phyloP scores from a whole-genome alignment of 2,888 invertebrate genomes.

The Protophormia terraenovae region DNA sequence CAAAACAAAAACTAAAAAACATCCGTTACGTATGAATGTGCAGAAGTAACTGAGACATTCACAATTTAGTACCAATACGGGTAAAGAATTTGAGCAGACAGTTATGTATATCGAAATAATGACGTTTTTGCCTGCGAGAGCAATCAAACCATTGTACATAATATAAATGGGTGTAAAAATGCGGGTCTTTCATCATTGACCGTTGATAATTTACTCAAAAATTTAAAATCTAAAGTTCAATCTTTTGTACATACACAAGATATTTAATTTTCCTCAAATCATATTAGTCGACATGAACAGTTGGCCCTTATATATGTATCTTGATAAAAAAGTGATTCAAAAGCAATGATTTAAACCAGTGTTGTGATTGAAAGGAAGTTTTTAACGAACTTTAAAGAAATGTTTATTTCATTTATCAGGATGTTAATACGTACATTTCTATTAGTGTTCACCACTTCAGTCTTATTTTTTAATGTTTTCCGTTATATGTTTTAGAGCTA shows the following conservation, averaged over 20 bases:
- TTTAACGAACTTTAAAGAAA: too few relatives aligned
- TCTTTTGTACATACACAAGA: not conserved
- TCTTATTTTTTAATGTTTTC: too few relatives aligned
- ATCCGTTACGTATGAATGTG: conserved; percentile 40
- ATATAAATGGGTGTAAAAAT: conserved; percentile 1
- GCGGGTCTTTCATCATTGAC: conserved; percentile 3
- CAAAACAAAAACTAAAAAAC: not conserved
- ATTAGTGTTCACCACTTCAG: too few relatives aligned
- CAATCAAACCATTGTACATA: not conserved
- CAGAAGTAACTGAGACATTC: conserved; percentile 39
- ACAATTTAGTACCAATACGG: conserved; percentile 2
- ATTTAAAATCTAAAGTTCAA: not conserved
- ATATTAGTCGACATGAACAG: not conserved
- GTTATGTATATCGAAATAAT: not conserved
- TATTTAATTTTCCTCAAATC: not conserved
- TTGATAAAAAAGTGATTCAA: too few relatives aligned
- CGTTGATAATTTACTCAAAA: not conserved
- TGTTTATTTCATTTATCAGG: too few relatives aligned
- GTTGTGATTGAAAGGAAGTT: too few relatives aligned
- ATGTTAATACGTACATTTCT: too few relatives aligned
- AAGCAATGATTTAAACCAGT: too few relatives aligned
- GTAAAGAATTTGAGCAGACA: conserved; percentile 6
- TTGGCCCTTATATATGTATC: not conserved
- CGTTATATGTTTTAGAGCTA: too few relatives aligned
- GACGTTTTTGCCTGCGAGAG: not conserved